phyloP scores from a whole-genome alignment of 2,888 invertebrate genomes.

The Lithophane ornitopus region DNA sequence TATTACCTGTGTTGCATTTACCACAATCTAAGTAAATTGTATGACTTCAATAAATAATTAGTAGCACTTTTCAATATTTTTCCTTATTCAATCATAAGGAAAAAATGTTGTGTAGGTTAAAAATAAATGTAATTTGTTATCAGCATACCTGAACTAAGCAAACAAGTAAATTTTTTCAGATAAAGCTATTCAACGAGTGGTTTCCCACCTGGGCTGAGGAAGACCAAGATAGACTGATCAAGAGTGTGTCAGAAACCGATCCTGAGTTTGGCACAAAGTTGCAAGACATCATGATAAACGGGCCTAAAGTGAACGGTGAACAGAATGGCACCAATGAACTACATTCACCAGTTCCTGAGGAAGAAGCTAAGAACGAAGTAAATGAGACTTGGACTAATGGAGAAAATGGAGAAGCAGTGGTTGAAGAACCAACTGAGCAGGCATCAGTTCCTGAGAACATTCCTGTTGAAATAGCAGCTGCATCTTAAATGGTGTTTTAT shows the following conservation, averaged over 20 bases:
- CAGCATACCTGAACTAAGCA: slow-evolving; percentile 8
- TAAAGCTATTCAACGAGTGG: slow-evolving; percentile 96
- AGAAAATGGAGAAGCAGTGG: slow-evolving; percentile 55
- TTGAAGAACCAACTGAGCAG: slow-evolving; percentile 64
- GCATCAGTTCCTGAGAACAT: slow-evolving; percentile 75
- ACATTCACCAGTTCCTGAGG: slow-evolving; percentile 71
- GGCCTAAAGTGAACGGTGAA: slow-evolving; percentile 83
- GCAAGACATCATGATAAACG: slow-evolving; percentile 85
- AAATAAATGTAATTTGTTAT: slow-evolving; percentile 11
- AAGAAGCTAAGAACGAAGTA: slow-evolving; percentile 66
- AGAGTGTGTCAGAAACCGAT: slow-evolving; percentile 93
- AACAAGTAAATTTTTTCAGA: slow-evolving; percentile 83
- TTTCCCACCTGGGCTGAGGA: slow-evolving; percentile 94
- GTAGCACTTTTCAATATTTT: background rate
- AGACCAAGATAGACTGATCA: slow-evolving; percentile 93
- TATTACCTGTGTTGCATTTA: background rate
- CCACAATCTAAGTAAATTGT: slow-evolving; percentile 6
- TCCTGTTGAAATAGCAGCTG: slow-evolving; percentile 85
- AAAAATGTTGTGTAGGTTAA: background rate
- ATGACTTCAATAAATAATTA: background rate
- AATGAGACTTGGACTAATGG: slow-evolving; percentile 56
- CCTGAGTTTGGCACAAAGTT: slow-evolving; percentile 93
- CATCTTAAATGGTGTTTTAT: slow-evolving; percentile 76
- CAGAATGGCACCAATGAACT: slow-evolving; percentile 79
- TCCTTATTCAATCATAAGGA: background rate